Evolutionary conservation across 2,888 invertebrate genomes (phyloP).

Genomic region (Germaria angustata): DNA sequence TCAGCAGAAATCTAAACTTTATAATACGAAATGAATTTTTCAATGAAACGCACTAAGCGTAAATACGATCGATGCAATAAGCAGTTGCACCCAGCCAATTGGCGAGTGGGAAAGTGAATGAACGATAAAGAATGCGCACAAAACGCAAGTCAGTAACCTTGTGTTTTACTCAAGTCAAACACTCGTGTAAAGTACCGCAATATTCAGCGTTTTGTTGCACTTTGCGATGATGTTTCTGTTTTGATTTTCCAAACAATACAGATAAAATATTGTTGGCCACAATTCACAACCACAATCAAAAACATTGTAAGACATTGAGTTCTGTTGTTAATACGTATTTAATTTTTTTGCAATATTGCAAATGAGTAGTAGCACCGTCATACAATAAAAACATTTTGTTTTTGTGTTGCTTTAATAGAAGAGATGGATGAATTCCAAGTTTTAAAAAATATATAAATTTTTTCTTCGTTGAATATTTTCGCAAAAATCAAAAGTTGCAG

Average conservation of each 20-base stretch:
- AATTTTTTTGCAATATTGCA: conserved; percentile 59
- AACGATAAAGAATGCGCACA: background rate
- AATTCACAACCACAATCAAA: conserved; percentile 46
- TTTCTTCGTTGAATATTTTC: conserved; percentile 54
- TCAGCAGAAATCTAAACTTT: background rate
- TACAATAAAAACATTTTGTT: conserved; percentile 29
- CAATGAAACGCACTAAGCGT: background rate
- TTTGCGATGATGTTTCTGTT: conserved; percentile 22
- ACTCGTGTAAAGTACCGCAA: conserved; percentile 58
- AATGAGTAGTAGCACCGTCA: conserved; percentile 49
- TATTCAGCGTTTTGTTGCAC: conserved; percentile 57
- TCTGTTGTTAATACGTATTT: conserved; percentile 34
- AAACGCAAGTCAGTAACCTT: conserved; percentile 1
- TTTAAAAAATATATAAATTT: conserved; percentile 55
- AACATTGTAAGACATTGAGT: conserved; percentile 46
- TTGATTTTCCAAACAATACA: conserved; percentile 37
- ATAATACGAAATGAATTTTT: background rate
- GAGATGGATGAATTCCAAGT: conserved; percentile 58
- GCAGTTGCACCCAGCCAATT: background rate
- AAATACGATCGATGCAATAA: background rate
- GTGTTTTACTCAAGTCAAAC: background rate
- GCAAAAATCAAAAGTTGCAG: conserved; percentile 67
- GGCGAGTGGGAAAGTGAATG: background rate
- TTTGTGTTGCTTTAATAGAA: conserved; percentile 41
- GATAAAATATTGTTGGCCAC: conserved; percentile 38